Base-by-base conservation (phyloP, 2,797 vertebrate genomes). In the Euphonia xanthogaster region DNA sequence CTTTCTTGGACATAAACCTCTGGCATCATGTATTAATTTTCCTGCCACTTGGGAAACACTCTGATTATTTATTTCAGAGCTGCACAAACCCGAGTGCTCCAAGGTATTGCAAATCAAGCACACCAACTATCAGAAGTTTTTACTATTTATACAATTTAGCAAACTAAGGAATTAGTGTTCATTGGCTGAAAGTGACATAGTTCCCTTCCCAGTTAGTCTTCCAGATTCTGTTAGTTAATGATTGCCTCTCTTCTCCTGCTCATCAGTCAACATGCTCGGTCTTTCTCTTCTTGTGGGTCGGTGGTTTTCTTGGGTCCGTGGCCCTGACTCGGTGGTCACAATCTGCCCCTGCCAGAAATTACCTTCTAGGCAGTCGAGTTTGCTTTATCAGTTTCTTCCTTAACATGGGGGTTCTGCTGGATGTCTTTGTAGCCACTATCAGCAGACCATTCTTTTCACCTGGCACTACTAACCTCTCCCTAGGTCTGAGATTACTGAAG, bases 111-210 rank as follows among this genome's bases (percentile, higher is more conserved):
- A 68, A 68, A 45, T 39, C 11, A 45, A 53, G 28, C 24, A 57
- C 0, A 0, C 12, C 28, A 30, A 22, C 19, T 25, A 44, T 4
- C 23, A 25, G 14, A 50, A 70, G 8, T 2, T 57, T 39, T 39
- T 18, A 76, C 28, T 33, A 37, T 21, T 62, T 50, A 82, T 25
- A 45, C 6, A 63, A 8, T 63, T 39, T 23, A 51, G 63, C 12
- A 70, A 44, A 55, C 5, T 33, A 57, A 39, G 24, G n/a, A 37
- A 70, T 30, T 70, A 16, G 22, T 16, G 50, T 22, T 37, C 37
- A 33, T 5, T 37, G 11, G 7, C 14, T 57, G 4, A 8, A 82
- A 62, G n/a, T 50, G 12, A 44, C 17, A n/a, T 5, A 39, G 21
- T 5, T 51, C 37, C 33, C 44, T 22, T 22, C 44, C 50, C 30